A percentile compares a stretch with the other conserved stretches of the same genome.
phyloP scores from a whole-genome alignment of 2,888 invertebrate genomes.

The Nebria brevicollis region DNA sequence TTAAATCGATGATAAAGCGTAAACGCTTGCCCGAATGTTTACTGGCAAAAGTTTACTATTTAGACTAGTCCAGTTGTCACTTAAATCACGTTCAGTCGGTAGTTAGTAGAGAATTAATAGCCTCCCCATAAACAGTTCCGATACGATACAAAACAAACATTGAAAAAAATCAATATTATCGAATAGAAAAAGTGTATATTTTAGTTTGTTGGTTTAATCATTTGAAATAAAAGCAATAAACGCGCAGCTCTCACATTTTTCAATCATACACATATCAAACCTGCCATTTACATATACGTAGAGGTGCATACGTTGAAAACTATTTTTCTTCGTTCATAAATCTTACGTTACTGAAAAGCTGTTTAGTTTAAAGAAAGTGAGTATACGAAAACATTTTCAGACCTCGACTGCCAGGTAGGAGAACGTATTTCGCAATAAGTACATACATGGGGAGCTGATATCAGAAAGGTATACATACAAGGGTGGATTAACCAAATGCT shows the following conservation, averaged over 20 bases:
- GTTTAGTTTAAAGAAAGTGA: too few species aligned
- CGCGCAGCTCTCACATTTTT: neutral
- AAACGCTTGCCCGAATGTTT: neutral
- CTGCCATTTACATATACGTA: neutral
- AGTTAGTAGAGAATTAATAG: constrained; percentile 35
- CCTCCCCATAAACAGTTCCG: constrained; percentile 33
- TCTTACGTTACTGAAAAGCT: too few species aligned
- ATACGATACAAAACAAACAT: constrained; percentile 35
- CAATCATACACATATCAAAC: neutral
- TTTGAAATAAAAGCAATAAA: neutral
- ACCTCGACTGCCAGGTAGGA: too few species aligned
- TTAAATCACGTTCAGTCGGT: constrained; percentile 35
- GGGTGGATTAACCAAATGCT: too few species aligned
- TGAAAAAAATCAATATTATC: neutral
- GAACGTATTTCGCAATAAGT: too few species aligned
- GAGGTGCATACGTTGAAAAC: too few species aligned
- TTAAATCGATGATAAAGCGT: neutral
- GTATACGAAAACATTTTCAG: too few species aligned
- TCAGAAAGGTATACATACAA: too few species aligned
- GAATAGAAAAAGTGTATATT: neutral
- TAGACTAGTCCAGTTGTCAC: neutral
- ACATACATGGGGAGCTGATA: too few species aligned
- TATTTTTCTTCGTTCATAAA: too few species aligned
- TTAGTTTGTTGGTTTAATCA: neutral
- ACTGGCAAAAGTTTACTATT: neutral